These are phyloP conservation scores for Loris lydekkerianus DNA, from an alignment of 2,797 vertebrate species.

Conservation along the genomic window DNA sequence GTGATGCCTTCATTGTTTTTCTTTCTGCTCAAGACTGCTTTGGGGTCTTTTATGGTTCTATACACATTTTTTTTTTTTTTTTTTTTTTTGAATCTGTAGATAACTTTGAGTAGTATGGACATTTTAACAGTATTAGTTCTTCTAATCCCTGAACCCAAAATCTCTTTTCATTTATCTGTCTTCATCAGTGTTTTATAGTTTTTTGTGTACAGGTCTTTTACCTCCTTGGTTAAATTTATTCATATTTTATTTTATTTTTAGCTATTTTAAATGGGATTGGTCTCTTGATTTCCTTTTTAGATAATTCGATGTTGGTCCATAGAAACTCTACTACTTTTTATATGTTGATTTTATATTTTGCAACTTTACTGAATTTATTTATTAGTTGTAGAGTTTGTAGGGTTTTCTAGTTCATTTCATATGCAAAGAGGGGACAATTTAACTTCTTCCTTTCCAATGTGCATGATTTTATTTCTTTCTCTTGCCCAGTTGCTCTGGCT, in stretches of 20 bases:
- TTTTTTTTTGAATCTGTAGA: background rate
- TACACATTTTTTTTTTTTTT: background rate
- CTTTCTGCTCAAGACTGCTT: background rate
- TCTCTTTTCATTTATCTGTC: conserved; percentile 20
- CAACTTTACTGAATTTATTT: background rate
- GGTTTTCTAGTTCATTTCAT: background rate
- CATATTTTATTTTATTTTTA: background rate
- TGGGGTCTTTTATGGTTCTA: background rate
- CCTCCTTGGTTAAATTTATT: background rate
- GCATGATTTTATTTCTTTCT: background rate
- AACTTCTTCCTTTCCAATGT: background rate
- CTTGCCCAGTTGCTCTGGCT: background rate
- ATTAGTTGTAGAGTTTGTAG: background rate
- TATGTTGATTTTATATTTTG: background rate
- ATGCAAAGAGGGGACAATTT: background rate
- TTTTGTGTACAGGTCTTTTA: background rate
- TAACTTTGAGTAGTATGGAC: background rate
- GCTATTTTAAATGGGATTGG: background rate
- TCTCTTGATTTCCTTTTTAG: conserved; percentile 37
- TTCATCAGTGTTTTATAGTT: background rate
- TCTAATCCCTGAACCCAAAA: background rate
- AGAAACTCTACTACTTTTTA: background rate
- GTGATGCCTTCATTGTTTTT: background rate
- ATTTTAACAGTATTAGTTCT: background rate
- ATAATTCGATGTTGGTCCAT: background rate